These are phyloP conservation scores for Dendrolimus kikuchii DNA, from an alignment of 1,140 invertebrate genomes.

Conservation along the genomic window DNA sequence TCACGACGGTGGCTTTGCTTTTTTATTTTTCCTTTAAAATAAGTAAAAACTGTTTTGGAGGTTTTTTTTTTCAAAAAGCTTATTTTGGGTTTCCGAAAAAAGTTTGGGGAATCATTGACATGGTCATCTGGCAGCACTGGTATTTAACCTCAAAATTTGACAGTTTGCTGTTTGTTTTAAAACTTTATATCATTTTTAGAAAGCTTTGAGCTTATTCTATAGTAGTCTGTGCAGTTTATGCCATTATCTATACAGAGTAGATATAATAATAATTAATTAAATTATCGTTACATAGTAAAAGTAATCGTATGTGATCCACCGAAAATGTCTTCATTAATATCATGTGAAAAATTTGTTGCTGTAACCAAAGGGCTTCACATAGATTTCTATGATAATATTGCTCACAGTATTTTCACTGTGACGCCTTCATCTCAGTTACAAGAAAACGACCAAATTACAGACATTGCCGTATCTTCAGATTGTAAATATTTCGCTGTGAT, in stretches of 20 bases:
- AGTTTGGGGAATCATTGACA: no score
- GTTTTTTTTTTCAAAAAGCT: no score
- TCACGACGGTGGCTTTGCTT: no score
- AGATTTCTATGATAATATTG: conserved; percentile 27
- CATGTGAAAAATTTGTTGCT: conserved; percentile 20
- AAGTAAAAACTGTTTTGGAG: no score
- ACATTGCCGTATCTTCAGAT: conserved; percentile 41
- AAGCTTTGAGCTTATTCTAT: no score
- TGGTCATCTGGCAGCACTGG: no score
- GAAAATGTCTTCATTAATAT: conserved; percentile 20
- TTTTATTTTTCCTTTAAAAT: no score
- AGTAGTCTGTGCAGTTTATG: no score
- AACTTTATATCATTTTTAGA: no score
- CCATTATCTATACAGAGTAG: neutral
- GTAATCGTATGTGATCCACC: neutral
- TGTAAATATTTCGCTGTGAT: conserved; percentile 40
- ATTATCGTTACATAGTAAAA: neutral
- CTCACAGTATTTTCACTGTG: conserved; percentile 28
- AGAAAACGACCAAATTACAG: conserved; percentile 39
- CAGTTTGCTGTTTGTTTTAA: no score
- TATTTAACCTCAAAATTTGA: no score
- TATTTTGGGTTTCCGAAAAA: no score
- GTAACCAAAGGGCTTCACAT: conserved; percentile 23
- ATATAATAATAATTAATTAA: neutral
- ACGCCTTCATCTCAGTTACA: conserved; percentile 15